phyloP scores from a whole-genome alignment of 92 coral and sea anemone species.

The Porites divaricata region DNA sequence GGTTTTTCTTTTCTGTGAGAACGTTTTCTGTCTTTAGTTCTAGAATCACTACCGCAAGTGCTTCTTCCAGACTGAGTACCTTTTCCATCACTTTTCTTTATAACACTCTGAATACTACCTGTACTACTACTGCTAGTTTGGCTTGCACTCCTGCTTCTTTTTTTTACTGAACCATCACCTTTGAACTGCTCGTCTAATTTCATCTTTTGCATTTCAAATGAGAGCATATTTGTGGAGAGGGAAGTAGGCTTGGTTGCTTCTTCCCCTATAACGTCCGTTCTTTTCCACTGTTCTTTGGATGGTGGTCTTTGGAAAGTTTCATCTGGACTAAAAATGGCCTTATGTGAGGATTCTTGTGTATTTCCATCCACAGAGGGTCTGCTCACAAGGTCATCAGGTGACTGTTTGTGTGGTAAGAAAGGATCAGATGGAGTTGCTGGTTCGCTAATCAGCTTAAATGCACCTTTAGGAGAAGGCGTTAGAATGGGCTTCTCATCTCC shows the following conservation, averaged over 20 bases:
- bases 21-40: slow-evolving; percentile 20
- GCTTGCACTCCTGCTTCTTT: slow-evolving; percentile 65
- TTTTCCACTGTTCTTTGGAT: neutral
- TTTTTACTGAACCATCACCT: slow-evolving; percentile 25
- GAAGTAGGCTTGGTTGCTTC: neutral
- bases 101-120: slow-evolving; percentile 80
- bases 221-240: neutral
- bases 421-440: slow-evolving; percentile 35
- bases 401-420: slow-evolving; percentile 10
- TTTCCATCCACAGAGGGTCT: slow-evolving; percentile 46
- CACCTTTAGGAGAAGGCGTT: slow-evolving; percentile 79
- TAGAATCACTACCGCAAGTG: slow-evolving; percentile 10
- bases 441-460: slow-evolving; percentile 39
- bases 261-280: neutral
- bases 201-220: slow-evolving; percentile 49
- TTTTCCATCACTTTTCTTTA: slow-evolving; percentile 55
- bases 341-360: slow-evolving; percentile 24
- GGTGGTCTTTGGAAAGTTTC: neutral
- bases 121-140: slow-evolving; percentile 81
- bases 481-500: slow-evolving; percentile 72
- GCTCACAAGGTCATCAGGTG: slow-evolving; percentile 7
- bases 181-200: slow-evolving; percentile 68
- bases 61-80: slow-evolving; percentile 19
- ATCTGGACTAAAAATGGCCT: neutral
- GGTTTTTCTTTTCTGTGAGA: slow-evolving; percentile 20